Conservation (phyloP, 2,113 vertebrate species). For the Panthera tigris region DNA sequence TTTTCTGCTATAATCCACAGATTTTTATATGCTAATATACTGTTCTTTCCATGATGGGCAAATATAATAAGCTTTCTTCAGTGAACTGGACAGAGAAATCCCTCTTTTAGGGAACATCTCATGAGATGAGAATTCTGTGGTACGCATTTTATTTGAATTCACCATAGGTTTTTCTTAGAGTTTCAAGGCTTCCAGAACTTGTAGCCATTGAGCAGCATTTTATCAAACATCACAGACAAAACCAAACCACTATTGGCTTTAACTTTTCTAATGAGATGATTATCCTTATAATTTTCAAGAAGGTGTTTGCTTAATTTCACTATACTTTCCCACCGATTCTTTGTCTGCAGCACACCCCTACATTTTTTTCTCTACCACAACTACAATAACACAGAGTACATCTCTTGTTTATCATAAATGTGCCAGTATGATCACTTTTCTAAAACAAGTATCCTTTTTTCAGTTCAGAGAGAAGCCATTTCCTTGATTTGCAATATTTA, state of each 20-base stretch:
- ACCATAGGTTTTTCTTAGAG: neutral
- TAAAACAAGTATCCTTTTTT: neutral
- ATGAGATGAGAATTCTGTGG: neutral
- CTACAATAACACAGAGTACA: neutral
- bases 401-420: neutral
- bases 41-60: neutral
- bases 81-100: neutral
- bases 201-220: neutral
- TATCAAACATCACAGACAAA: neutral
- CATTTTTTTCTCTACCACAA: neutral
- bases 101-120: neutral
- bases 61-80: neutral
- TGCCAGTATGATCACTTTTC: neutral
- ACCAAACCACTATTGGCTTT: neutral
- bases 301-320: neutral
- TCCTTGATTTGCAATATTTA: neutral
- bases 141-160: neutral
- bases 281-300: neutral
- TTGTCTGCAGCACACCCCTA: accelerated
- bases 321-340: neutral
- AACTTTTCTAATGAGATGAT: neutral
- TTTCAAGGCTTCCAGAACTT: neutral
- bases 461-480: neutral
- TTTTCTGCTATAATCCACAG: neutral
- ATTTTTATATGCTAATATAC: neutral